Evolutionary conservation across 2,888 invertebrate species (phyloP).

Genomic region (Rhagonycha lutea): DNA sequence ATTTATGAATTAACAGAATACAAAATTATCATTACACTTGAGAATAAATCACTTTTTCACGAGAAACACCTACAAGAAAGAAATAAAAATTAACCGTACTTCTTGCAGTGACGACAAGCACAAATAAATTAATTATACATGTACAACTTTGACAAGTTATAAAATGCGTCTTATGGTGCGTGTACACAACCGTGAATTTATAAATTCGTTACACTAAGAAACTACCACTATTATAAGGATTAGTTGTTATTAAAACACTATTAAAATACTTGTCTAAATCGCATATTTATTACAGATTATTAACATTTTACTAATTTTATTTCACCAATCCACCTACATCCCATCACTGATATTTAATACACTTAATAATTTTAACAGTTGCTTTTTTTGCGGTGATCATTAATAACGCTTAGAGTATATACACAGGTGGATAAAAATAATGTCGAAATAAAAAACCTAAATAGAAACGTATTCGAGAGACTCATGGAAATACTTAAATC

Average conservation of each 20-base stretch:
- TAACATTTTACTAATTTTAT: conserved; percentile 44
- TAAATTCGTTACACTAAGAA: conserved; percentile 37
- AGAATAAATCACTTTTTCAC: neutral
- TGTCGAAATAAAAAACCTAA: conserved; percentile 24
- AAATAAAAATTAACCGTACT: neutral
- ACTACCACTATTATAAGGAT: conserved; percentile 22
- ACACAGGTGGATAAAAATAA: conserved; percentile 22
- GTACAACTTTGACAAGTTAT: neutral
- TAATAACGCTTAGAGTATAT: conserved; percentile 25
- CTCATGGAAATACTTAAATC: conserved; percentile 32
- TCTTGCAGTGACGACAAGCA: conserved; percentile 4
- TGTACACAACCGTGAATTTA: conserved; percentile 32
- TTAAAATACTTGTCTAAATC: conserved; percentile 36
- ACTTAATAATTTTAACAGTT: conserved; percentile 28
- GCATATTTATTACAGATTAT: conserved; percentile 44
- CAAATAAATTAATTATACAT: conserved; percentile 17
- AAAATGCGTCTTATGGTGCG: conserved; percentile 28
- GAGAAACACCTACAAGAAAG: neutral
- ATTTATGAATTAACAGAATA: neutral
- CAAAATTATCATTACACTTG: neutral
- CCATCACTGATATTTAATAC: conserved; percentile 43
- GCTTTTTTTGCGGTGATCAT: conserved; percentile 18
- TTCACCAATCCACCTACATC: conserved; percentile 43
- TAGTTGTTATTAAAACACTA: conserved; percentile 21
- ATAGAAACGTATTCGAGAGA: conserved; percentile 19